These are phyloP conservation scores for Battus philenor DNA, from an alignment of 1,140 invertebrate genomes.

Conservation along the genomic window DNA sequence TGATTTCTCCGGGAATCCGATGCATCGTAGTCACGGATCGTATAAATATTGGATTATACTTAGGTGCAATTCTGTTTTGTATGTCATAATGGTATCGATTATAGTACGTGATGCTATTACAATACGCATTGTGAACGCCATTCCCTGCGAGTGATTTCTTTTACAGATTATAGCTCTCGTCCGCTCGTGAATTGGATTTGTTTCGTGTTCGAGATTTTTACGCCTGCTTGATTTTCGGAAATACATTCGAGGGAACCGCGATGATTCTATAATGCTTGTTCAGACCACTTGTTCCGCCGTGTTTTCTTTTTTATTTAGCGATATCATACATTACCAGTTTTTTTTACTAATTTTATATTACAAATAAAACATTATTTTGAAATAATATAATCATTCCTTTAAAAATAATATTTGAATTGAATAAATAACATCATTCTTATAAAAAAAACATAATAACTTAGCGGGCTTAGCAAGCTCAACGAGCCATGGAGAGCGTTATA, in stretches of 20 bases:
- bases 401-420: no score
- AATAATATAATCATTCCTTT: no score
- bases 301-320: not conserved
- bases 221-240: constrained; percentile 52
- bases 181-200: constrained; percentile 50
- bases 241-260: constrained; percentile 34
- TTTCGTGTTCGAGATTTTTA: constrained; percentile 46
- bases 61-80: constrained; percentile 69
- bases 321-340: constrained; percentile 4
- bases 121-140: constrained; percentile 49
- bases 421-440: no score
- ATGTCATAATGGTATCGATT: constrained; percentile 73
- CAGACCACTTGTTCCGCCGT: constrained; percentile 13
- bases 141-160: constrained; percentile 58
- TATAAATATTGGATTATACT: constrained; percentile 74
- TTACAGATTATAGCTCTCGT: constrained; percentile 55
- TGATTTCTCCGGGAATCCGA: constrained; percentile 35
- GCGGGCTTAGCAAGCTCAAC: no score
- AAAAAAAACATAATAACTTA: no score
- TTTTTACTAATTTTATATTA: constrained; percentile 5
- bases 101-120: constrained; percentile 73
- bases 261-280: constrained; percentile 44
- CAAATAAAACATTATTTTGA: no score
- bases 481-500: no score
- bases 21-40: constrained; percentile 50